phyloP scores from a whole-genome alignment of 1,140 invertebrate genomes.

The Trialeurodes vaporariorum region DNA sequence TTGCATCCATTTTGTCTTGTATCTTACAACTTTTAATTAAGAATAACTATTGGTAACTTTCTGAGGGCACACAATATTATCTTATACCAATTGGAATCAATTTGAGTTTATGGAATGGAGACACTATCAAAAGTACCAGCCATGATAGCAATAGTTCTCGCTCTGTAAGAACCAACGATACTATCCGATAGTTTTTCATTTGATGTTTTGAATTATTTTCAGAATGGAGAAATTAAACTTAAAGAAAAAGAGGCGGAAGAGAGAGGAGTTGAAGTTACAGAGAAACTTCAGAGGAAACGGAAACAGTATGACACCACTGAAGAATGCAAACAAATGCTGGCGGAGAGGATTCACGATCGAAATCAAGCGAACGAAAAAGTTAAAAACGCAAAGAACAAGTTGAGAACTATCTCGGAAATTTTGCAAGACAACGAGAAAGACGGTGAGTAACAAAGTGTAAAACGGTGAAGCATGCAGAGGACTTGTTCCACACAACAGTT shows the following conservation, averaged over 20 bases:
- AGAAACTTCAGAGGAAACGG: not conserved
- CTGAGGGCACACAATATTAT: not conserved
- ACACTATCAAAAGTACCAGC: no score
- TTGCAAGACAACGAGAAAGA: not conserved
- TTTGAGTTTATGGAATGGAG: not conserved
- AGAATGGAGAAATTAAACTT: conserved; percentile 51
- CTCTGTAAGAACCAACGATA: not conserved
- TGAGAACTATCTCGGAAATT: not conserved
- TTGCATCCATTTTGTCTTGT: no score
- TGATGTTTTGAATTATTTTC: conserved; percentile 22
- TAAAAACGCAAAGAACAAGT: not conserved
- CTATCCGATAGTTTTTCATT: not conserved
- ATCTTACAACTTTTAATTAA: no score
- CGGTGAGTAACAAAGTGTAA: not conserved
- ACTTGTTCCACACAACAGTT: not conserved
- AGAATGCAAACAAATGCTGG: not conserved
- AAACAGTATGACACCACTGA: not conserved
- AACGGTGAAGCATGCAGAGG: not conserved
- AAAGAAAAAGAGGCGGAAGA: conserved; percentile 31
- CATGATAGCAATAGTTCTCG: no score
- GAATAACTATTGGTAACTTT: no score
- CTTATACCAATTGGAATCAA: not conserved
- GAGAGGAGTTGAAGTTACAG: not conserved
- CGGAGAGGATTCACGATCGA: not conserved
- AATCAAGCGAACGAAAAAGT: not conserved